phyloP scores from a whole-genome alignment of 2,888 invertebrate species.

The Pimpla rufipes region DNA sequence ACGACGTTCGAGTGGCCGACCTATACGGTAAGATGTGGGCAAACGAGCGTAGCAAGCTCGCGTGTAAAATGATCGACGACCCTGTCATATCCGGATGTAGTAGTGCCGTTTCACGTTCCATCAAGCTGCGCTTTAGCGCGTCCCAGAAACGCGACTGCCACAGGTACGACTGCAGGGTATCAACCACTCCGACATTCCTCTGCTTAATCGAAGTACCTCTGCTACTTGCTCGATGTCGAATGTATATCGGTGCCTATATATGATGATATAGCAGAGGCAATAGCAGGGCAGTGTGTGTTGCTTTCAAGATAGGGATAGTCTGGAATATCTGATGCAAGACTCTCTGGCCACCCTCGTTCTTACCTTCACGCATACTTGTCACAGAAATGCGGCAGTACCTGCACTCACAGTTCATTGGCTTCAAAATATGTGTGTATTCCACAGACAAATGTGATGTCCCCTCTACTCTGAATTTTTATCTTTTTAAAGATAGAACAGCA shows the following conservation, averaged over 20 bases:
- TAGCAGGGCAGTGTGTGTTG: slow-evolving; percentile 33
- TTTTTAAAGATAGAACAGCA: slow-evolving; percentile 8
- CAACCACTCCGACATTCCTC: slow-evolving; percentile 29
- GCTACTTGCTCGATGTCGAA: slow-evolving; percentile 33
- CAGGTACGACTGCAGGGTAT: slow-evolving; percentile 8
- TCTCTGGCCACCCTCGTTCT: slow-evolving; percentile 14
- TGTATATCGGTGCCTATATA: slow-evolving; percentile 12
- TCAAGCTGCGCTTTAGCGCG: slow-evolving; percentile 46
- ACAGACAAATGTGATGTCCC: slow-evolving; percentile 21
- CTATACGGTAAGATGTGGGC: slow-evolving; percentile 14
- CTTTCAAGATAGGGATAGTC: slow-evolving; percentile 48
- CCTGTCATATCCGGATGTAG: slow-evolving; percentile 53
- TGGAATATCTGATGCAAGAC: slow-evolving; percentile 42
- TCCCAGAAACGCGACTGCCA: slow-evolving; percentile 28
- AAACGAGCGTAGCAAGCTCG: background rate
- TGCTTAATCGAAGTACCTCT: slow-evolving; percentile 55
- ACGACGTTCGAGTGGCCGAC: slow-evolving; percentile 28
- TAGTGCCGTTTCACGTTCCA: slow-evolving; percentile 55
- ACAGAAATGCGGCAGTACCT: slow-evolving; percentile 21
- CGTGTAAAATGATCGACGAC: slow-evolving; percentile 61
- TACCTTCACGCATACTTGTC: slow-evolving; percentile 24
- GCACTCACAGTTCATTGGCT: slow-evolving; percentile 42
- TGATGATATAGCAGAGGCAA: background rate
- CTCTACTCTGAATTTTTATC: slow-evolving; percentile 10
- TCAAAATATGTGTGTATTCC: slow-evolving; percentile 47